Percentiles rank a stretch among this genome's conserved stretches.
Conservation (phyloP, 2,113 vertebrate species). For the Ursus arctos region DNA sequence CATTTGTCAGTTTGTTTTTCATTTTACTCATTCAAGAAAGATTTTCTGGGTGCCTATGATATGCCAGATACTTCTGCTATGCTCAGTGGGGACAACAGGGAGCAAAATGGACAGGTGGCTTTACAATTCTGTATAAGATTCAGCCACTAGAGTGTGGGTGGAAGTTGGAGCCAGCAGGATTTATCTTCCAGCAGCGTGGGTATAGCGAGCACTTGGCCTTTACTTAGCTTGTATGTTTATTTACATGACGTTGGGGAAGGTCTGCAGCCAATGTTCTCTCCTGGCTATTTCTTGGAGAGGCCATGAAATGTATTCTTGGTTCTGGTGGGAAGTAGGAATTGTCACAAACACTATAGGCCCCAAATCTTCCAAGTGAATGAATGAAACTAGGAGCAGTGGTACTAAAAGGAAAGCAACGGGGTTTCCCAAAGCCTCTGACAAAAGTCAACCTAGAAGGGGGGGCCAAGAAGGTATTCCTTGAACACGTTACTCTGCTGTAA, state of each 20-base stretch:
- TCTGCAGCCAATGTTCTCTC: background rate
- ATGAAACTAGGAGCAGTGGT: background rate
- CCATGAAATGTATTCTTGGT: background rate
- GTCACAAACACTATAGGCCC: background rate
- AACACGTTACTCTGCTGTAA: background rate
- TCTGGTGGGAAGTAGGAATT: background rate
- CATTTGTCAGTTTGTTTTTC: background rate
- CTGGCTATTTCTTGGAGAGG: background rate
- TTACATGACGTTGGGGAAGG: background rate
- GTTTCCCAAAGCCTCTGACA: background rate
- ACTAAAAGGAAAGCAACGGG: background rate
- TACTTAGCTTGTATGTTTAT: background rate
- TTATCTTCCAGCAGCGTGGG: background rate
- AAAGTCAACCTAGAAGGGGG: background rate
- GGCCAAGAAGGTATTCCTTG: background rate
- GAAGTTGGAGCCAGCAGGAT: background rate
- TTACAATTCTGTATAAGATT: background rate
- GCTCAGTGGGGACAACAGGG: fast-evolving
- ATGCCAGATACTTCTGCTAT: background rate
- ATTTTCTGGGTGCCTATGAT: background rate
- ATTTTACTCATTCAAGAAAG: background rate
- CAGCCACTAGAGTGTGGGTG: too few species aligned
- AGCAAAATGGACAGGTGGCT: background rate
- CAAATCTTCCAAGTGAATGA: background rate
- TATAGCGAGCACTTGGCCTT: too few species aligned